phyloP scores from a whole-genome alignment of 1,140 invertebrate genomes.

The Diorhabda elongata region DNA sequence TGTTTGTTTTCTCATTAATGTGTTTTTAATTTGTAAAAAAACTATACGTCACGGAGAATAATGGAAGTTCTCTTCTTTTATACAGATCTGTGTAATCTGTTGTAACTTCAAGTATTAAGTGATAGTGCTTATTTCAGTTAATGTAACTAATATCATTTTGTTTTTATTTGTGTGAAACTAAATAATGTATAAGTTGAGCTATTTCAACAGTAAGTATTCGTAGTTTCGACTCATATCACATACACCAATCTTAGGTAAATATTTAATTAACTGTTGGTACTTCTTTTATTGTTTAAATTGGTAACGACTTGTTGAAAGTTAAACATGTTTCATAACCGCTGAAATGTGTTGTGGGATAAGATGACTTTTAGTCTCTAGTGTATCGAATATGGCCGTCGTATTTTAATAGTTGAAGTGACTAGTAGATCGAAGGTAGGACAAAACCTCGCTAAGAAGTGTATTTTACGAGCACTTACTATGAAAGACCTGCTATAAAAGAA shows the following conservation, averaged over 20 bases:
- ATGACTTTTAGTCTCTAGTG: slow-evolving; percentile 15
- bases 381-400: slow-evolving; percentile 9
- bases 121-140: too few species aligned
- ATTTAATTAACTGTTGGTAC: slow-evolving; percentile 18
- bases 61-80: too few species aligned
- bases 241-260: slow-evolving; percentile 18
- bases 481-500: too few species aligned
- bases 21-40: too few species aligned
- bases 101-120: too few species aligned
- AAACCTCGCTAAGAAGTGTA: too few species aligned
- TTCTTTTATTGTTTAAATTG: slow-evolving; percentile 20
- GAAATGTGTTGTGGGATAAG: slow-evolving; percentile 15
- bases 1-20: too few species aligned
- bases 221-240: slow-evolving; percentile 14
- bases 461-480: too few species aligned
- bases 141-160: too few species aligned
- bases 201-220: slow-evolving; percentile 12
- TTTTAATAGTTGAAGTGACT: neutral
- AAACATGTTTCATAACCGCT: slow-evolving; percentile 19
- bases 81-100: too few species aligned
- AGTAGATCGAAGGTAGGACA: neutral
- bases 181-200: neutral
- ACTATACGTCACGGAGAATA: too few species aligned
- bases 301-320: slow-evolving; percentile 20
- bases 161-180: too few species aligned